Percentiles rank a stretch among this genome's conserved stretches.
These are phyloP conservation scores for Menidia menidia DNA, from an alignment of 2,797 vertebrate species.

Conservation along the genomic window DNA sequence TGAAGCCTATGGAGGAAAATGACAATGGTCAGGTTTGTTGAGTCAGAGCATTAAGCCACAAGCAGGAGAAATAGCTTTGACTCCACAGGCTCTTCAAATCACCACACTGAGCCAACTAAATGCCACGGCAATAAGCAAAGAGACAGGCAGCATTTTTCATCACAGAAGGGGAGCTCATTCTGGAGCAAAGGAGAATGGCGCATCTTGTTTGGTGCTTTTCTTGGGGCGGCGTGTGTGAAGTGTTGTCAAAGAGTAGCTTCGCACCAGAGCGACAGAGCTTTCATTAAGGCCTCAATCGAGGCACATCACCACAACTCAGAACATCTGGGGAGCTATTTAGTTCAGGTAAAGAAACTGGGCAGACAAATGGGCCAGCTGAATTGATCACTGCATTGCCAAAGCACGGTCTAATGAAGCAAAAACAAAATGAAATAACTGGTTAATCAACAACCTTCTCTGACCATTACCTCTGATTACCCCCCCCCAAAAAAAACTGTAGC, in stretches of 20 bases:
- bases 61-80: conserved; percentile 80
- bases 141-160: conserved; percentile 78
- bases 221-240: conserved; percentile 60
- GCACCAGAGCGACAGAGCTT: conserved; percentile 75
- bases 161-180: conserved; percentile 79
- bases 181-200: conserved; percentile 47
- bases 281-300: conserved; percentile 79
- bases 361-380: conserved; percentile 69
- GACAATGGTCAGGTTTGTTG: conserved; percentile 83
- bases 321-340: conserved; percentile 69
- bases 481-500: too few species aligned
- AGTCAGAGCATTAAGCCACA: conserved; percentile 77
- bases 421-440: conserved; percentile 25
- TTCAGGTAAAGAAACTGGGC: conserved; percentile 60
- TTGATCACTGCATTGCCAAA: conserved; percentile 65
- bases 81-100: conserved; percentile 78
- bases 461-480: conserved; percentile 48
- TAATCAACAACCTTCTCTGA: conserved; percentile 42
- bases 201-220: conserved; percentile 74
- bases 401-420: conserved; percentile 25
- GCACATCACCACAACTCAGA: conserved; percentile 66
- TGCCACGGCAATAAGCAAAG: conserved; percentile 79
- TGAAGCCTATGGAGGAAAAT: conserved; percentile 74
- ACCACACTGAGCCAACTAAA: conserved; percentile 78
- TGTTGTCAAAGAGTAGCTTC: conserved; percentile 74